Evolutionary conservation across 2,797 vertebrate genomes (phyloP), one percentile per base, ranked within the genome.

Genomic region (Moxostoma hubbsi): DNA sequence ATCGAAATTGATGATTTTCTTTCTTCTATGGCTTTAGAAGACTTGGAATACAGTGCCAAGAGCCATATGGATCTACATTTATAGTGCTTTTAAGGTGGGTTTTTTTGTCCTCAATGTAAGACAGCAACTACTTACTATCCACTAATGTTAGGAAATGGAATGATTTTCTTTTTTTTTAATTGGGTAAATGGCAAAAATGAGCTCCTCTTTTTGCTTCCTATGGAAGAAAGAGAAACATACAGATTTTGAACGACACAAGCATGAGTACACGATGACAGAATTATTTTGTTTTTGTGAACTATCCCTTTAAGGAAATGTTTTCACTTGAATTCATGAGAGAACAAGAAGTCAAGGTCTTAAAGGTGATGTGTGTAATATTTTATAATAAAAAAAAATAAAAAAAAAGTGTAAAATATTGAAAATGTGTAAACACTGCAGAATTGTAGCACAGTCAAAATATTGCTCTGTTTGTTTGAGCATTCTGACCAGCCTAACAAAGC

Each of bases 201-300:
- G 36, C 2, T 72, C 55, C 4, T 13, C 36, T 36, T 36, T 36
- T 46, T 58, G n/a, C 18, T n/a, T 49, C 58, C 11, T 7, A 72
- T 10, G 47, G 45, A 15, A 73, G 2, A 51, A 73, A 36, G 11
- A 43, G 9, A 51, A 73, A 63, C 18, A 73, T 61, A 24, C 15
- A 47, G 16, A 51, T 62, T 73, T 73, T 58, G 51, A 51, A 43
- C n/a, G 9, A 62, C 47, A 5, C 57, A 2, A 59, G 5, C 8
- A 3, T 5, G 10, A 18, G 5, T 12, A 7, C 12, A 4, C 13
- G 6, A 45, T 63, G 11, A 36, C 36, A 63, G 36, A 43, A 43
- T 63, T 63, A 13, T 54, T 69, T 77, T 10, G 55, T 54, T 69
- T 77, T 10, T 54, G 73, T 49, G 45, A 82, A 78, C 57, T 75